phyloP scores from a whole-genome alignment of 2,888 invertebrate genomes.

The Trachelus stipa region DNA sequence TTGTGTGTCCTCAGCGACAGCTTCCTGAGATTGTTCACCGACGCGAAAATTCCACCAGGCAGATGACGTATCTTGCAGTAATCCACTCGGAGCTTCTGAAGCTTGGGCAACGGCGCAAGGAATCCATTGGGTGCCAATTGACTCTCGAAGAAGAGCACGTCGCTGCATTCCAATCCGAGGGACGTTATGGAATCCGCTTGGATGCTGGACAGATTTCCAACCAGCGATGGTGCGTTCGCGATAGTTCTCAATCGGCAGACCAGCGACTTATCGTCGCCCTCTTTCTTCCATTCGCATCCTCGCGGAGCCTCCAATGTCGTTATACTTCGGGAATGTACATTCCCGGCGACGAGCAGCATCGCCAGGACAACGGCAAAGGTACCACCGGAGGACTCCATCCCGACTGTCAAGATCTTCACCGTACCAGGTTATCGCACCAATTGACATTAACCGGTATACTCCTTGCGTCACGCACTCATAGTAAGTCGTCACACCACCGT shows the following conservation, averaged over 20 bases:
- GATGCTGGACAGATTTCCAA: slow-evolving; percentile 77
- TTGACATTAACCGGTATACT: slow-evolving; percentile 9
- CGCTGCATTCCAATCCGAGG: slow-evolving; percentile 79
- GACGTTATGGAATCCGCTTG: slow-evolving; percentile 78
- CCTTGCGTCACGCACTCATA: slow-evolving; percentile 61
- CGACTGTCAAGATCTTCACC: slow-evolving; percentile 26
- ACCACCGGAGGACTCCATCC: not conserved
- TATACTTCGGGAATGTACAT: slow-evolving; percentile 51
- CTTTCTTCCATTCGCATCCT: slow-evolving; percentile 78
- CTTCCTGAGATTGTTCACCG: slow-evolving; percentile 75
- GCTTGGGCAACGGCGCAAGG: slow-evolving; percentile 73
- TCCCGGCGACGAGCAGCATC: slow-evolving; percentile 7
- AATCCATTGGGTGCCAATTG: slow-evolving; percentile 72
- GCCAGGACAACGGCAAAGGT: not conserved
- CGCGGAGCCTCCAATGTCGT: slow-evolving; percentile 72
- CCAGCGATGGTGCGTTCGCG: slow-evolving; percentile 75
- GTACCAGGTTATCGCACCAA: slow-evolving; percentile 8
- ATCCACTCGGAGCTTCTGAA: slow-evolving; percentile 78
- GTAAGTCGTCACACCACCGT: slow-evolving; percentile 26
- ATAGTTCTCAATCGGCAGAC: slow-evolving; percentile 80
- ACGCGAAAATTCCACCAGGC: slow-evolving; percentile 77
- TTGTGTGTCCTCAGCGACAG: slow-evolving; percentile 81
- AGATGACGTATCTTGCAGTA: slow-evolving; percentile 83
- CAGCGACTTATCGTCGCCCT: slow-evolving; percentile 70
- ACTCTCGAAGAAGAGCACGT: slow-evolving; percentile 80